Evolutionary conservation across 2,888 invertebrate genomes (phyloP), one percentile per base, ranked within the genome.

Genomic region (Cantharis lateralis): DNA sequence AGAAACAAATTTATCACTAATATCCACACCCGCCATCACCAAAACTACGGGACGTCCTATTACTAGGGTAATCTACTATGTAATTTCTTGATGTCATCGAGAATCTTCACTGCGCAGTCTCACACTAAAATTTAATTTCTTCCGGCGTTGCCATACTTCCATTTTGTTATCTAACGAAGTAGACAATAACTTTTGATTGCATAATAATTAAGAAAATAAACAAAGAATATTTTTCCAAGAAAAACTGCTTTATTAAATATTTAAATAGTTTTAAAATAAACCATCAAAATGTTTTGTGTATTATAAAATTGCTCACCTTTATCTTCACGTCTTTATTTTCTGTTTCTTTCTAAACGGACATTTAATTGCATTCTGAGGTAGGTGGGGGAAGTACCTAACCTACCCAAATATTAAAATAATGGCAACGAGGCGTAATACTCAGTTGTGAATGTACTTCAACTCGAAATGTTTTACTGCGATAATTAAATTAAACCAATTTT

Each of bases 11-110:
- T 71, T 61, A 68, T 26, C 62, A 77, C 74, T 69, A 18, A 74
- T 24, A 74, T 71, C 62, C 28, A 72, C 48, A 71, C 68, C 72
- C 78, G 75, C 78, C 78, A 78, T 75, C 72, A 75, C 75, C 72
- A 74, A 68, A 75, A 26, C 68, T 66, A 66, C 64, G 24, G 48
- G 64, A 66, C 64, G 64, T 66, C 64, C 16, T 66, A 24, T 20
- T 20, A 66, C 16, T 66, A 48, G 48, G 48, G 48, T 48, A 48
- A 48, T 48, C 48, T 28, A 13, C 64, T 11, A 66, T 18, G 64
- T 16, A 66, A 66, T 66, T 66, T 48, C 20, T 66, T 66, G 64
- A 66, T 66, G 64, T 66, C 64, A 66, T 18, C 64, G 15, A 20
- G 64, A 66, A 66, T 66, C 20, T 13, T 9, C n/a, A 20, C 9